phyloP scores from a whole-genome alignment of 2,888 invertebrate genomes.

The Melanchra persicariae region DNA sequence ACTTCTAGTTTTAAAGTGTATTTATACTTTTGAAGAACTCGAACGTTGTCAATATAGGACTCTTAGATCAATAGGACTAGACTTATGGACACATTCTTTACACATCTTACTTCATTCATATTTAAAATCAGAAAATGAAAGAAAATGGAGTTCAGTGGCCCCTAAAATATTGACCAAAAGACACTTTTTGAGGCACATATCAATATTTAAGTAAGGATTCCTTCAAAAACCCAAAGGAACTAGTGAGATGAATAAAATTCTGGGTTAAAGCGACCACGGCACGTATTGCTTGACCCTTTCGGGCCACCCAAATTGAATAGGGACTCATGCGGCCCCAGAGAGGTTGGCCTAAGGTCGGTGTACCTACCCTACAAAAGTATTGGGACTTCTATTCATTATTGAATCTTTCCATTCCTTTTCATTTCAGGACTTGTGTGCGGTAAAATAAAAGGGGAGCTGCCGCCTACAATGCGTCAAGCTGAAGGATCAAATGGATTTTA shows the following conservation, averaged over 20 bases:
- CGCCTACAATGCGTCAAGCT: slow-evolving; percentile 83
- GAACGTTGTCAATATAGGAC: neutral
- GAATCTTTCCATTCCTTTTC: slow-evolving; percentile 17
- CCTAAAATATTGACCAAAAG: neutral
- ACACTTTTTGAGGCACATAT: neutral
- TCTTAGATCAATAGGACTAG: neutral
- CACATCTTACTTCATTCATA: neutral
- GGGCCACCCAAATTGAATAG: slow-evolving; percentile 18
- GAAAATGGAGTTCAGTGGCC: neutral
- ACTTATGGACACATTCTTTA: neutral
- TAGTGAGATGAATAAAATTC: slow-evolving; percentile 12
- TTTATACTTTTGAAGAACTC: no score
- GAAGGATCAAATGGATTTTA: slow-evolving; percentile 87
- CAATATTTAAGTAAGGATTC: slow-evolving; percentile 24
- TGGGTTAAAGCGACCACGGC: neutral
- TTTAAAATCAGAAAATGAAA: neutral
- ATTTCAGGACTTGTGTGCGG: slow-evolving; percentile 83
- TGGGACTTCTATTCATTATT: slow-evolving; percentile 7
- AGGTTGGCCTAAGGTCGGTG: neutral
- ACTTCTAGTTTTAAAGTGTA: no score
- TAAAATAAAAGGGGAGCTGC: slow-evolving; percentile 80
- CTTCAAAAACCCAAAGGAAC: slow-evolving; percentile 17
- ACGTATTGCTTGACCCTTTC: slow-evolving; percentile 8
- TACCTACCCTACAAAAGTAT: neutral
- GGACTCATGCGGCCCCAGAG: neutral